phyloP scores from a whole-genome alignment of 2,888 invertebrate genomes.

The Diadromus collaris region DNA sequence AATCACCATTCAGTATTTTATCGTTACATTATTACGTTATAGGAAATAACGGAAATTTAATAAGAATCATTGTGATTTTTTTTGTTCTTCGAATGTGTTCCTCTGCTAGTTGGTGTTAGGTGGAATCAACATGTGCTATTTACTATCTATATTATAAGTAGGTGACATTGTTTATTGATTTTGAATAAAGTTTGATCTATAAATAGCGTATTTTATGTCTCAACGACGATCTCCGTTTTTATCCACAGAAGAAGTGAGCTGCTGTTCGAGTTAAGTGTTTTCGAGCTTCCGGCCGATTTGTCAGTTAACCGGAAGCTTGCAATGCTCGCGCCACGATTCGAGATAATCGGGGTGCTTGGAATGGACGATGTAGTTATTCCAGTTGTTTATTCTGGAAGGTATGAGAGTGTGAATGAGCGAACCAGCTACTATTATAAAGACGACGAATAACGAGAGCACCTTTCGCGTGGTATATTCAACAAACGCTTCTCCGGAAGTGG shows the following conservation, averaged over 20 bases:
- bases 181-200: slow-evolving; percentile 46
- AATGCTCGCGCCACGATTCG: slow-evolving; percentile 54
- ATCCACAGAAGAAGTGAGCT: not conserved
- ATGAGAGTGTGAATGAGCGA: not conserved
- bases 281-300: slow-evolving; percentile 26
- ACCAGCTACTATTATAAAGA: not conserved
- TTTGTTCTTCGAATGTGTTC: slow-evolving; percentile 47
- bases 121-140: slow-evolving; percentile 44
- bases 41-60: slow-evolving; percentile 19
- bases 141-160: slow-evolving; percentile 1
- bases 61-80: slow-evolving; percentile 46
- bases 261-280: not conserved
- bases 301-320: slow-evolving; percentile 52
- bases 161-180: slow-evolving; percentile 29
- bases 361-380: slow-evolving; percentile 56
- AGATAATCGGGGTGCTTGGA: slow-evolving; percentile 37
- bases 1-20: slow-evolving; percentile 56
- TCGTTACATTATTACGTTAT: slow-evolving; percentile 44
- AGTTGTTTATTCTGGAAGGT: slow-evolving; percentile 39
- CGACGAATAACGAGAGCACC: slow-evolving; percentile 30
- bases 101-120: slow-evolving; percentile 44
- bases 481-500: slow-evolving; percentile 55
- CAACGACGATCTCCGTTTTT: not conserved
- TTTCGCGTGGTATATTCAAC: slow-evolving; percentile 55
- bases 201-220: not conserved